Evolutionary conservation across 2,113 vertebrate species (phyloP).

Genomic region (Grammatotria lemairii): DNA sequence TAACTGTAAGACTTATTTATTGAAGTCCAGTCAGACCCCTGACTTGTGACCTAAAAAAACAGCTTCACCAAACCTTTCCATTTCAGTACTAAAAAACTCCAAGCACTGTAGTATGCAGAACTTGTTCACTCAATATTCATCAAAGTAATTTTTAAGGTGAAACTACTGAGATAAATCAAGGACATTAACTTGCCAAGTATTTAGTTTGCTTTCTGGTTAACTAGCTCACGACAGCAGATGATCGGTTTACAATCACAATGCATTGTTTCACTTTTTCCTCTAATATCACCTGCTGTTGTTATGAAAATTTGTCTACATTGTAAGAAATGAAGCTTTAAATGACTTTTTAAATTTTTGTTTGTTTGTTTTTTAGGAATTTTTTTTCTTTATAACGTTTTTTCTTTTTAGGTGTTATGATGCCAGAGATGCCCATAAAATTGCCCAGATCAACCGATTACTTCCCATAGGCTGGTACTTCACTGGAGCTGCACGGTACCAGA

Average conservation of each 20-base stretch:
- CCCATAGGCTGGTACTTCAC: no score
- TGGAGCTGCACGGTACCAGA: background rate
- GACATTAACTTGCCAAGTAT: background rate
- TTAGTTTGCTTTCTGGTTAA: background rate
- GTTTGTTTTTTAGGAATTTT: background rate
- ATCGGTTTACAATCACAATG: background rate
- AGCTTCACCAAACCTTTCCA: background rate
- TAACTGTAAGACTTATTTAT: background rate
- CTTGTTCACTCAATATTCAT: background rate
- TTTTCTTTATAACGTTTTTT: background rate
- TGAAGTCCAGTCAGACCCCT: background rate
- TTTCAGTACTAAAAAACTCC: background rate
- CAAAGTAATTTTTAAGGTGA: background rate
- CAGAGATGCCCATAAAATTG: background rate
- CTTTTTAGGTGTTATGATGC: background rate
- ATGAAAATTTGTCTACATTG: background rate
- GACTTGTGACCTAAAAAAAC: background rate
- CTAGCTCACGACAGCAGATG: background rate
- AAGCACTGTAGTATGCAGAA: background rate
- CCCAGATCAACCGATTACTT: background rate
- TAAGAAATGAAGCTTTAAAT: background rate
- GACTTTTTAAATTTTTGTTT: background rate
- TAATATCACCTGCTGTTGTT: background rate
- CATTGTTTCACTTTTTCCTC: background rate
- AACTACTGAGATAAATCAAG: background rate